A percentile compares a stretch with the other conserved stretches of the same genome.
Evolutionary conservation across 2,888 invertebrate species (phyloP).

Genomic region (Archips xylosteana): DNA sequence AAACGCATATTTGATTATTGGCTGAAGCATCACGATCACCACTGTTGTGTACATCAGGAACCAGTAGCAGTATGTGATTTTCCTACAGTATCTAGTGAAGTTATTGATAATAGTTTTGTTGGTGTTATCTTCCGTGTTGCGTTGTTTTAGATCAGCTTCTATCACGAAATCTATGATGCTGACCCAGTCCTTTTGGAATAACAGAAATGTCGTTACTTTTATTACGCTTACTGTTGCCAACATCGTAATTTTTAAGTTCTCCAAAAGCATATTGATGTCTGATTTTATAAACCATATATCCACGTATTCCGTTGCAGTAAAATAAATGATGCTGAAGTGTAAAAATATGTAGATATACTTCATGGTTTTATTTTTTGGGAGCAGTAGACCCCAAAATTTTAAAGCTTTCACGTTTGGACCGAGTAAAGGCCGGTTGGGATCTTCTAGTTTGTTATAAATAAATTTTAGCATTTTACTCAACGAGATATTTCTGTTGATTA

Average conservation of each 20-base stretch:
- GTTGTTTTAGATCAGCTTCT: conserved; percentile 61
- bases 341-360: conserved; percentile 63
- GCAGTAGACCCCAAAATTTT: conserved; percentile 72
- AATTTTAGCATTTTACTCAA: conserved; percentile 54
- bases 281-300: conserved; percentile 74
- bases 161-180: conserved; percentile 70
- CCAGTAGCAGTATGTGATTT: conserved; percentile 71
- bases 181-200: conserved; percentile 69
- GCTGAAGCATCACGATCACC: conserved; percentile 64
- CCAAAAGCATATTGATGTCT: conserved; percentile 66
- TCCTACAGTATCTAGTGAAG: conserved; percentile 70
- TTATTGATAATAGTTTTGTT: conserved; percentile 56
- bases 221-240: conserved; percentile 69
- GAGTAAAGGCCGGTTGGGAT: conserved; percentile 65
- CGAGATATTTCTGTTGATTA: background rate
- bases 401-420: conserved; percentile 73
- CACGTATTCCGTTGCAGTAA: conserved; percentile 68
- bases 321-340: conserved; percentile 66
- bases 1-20: conserved; percentile 63
- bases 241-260: conserved; percentile 75
- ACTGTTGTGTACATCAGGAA: conserved; percentile 72
- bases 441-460: conserved; percentile 65
- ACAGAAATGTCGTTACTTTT: conserved; percentile 68
- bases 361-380: conserved; percentile 59
- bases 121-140: conserved; percentile 50